phyloP scores from a whole-genome alignment of 2,888 invertebrate genomes.

The Tupiocoris notatus region DNA sequence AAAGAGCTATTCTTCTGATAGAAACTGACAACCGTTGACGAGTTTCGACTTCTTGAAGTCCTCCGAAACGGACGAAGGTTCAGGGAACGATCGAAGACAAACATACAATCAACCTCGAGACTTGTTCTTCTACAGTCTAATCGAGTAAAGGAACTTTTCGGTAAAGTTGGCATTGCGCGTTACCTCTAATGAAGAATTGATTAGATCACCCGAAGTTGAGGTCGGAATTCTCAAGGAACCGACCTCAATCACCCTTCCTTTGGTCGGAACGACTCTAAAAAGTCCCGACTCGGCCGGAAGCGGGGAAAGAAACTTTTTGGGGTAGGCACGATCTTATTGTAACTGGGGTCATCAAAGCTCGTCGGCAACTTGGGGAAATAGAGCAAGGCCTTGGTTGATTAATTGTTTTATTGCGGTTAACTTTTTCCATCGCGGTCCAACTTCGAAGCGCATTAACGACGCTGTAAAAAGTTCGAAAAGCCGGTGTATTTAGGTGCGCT shows the following conservation, averaged over 20 bases:
- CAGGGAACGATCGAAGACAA: neutral
- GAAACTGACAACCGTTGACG: too few species aligned
- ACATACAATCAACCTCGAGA: neutral
- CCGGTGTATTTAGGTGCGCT: too few species aligned
- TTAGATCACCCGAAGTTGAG: neutral
- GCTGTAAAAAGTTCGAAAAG: neutral
- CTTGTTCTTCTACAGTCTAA: neutral
- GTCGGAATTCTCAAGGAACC: neutral
- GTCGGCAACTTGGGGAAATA: neutral
- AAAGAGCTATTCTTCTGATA: too few species aligned
- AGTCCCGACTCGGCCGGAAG: neutral
- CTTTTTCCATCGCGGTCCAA: slow-evolving; percentile 19
- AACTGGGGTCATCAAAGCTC: slow-evolving; percentile 1
- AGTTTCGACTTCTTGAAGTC: too few species aligned
- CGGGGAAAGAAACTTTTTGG: neutral
- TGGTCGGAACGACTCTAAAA: neutral
- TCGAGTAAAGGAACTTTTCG: neutral
- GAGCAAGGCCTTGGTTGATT: neutral
- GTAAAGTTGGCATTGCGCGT: neutral
- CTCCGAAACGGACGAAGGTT: neutral
- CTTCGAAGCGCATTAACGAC: slow-evolving; percentile 2
- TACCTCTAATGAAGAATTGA: slow-evolving; percentile 22
- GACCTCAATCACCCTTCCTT: neutral
- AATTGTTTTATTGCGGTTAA: slow-evolving; percentile 26
- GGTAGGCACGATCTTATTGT: neutral